Evolutionary conservation across 2,797 vertebrate species (phyloP).

Genomic region (Pseudomugil tenellus): DNA sequence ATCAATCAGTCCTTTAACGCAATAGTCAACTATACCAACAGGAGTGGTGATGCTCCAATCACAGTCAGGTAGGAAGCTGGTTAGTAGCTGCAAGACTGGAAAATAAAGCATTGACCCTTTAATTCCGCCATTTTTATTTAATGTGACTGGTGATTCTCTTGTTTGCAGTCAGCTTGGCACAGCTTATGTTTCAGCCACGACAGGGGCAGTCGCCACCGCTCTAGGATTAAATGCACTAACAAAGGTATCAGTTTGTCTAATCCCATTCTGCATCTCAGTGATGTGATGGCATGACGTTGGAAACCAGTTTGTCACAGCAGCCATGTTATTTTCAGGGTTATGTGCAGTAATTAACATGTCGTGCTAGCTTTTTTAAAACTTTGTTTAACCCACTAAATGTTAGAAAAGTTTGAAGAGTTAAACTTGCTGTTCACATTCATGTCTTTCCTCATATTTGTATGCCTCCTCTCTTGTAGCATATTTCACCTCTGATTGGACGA

Average conservation of each 20-base stretch:
- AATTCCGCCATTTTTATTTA: constrained; percentile 24
- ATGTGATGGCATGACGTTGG: constrained; percentile 22
- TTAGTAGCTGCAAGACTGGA: neutral
- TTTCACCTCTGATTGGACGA: constrained; percentile 94
- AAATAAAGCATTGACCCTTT: constrained; percentile 42
- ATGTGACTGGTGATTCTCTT: constrained; percentile 59
- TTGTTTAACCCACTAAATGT: constrained; percentile 6
- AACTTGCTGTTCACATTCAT: neutral
- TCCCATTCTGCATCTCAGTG: constrained; percentile 45
- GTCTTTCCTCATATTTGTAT: neutral
- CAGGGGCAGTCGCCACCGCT: constrained; percentile 94
- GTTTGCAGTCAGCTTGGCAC: constrained; percentile 93
- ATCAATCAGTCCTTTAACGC: constrained; percentile 99
- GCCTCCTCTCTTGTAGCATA: constrained; percentile 77
- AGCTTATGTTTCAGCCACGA: constrained; percentile 96
- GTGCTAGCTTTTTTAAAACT: constrained; percentile 6
- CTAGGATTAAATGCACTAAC: constrained; percentile 95
- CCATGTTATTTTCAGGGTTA: constrained; percentile 24
- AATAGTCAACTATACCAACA: constrained; percentile 96
- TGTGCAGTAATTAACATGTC: constrained; percentile 8
- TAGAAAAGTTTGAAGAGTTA: constrained; percentile 16
- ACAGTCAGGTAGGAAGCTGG: constrained; percentile 85
- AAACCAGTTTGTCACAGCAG: constrained; percentile 33
- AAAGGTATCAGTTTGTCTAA: constrained; percentile 88
- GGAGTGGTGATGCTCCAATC: constrained; percentile 96